These are phyloP conservation scores for Drosophila virilis DNA, from an alignment of 1,140 invertebrate species.

Conservation along the genomic window DNA sequence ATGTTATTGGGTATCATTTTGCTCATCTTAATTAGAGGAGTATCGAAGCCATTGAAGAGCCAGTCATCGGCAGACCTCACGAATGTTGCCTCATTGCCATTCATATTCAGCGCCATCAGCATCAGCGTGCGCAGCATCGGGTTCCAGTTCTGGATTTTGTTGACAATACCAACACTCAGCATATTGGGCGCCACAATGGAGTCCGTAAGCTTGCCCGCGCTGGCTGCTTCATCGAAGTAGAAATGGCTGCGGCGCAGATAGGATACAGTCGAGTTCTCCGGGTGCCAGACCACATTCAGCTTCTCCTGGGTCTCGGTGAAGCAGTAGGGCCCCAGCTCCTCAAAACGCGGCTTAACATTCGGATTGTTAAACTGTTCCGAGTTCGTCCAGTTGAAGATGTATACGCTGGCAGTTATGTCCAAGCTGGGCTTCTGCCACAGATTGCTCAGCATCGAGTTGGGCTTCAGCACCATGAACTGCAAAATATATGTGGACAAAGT, in stretches of 20 bases:
- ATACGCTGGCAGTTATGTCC: constrained; percentile 89
- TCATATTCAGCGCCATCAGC: constrained; percentile 85
- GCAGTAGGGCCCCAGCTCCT: constrained; percentile 90
- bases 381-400: constrained; percentile 94
- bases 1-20: constrained; percentile 85
- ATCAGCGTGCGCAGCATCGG: constrained; percentile 86
- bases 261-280: constrained; percentile 91
- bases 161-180: constrained; percentile 86
- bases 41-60: constrained; percentile 91
- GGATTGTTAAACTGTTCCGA: constrained; percentile 85
- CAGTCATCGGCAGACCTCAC: constrained; percentile 88
- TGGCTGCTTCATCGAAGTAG: constrained; percentile 87
- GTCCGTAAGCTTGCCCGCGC: constrained; percentile 90
- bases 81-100: constrained; percentile 86
- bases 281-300: constrained; percentile 88
- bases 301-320: constrained; percentile 88
- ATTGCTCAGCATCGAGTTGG: constrained; percentile 86
- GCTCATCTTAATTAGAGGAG: constrained; percentile 88
- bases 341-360: constrained; percentile 87
- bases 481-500: neutral
- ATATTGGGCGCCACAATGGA: constrained; percentile 91
- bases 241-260: constrained; percentile 91
- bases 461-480: constrained; percentile 65
- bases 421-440: constrained; percentile 90
- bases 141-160: constrained; percentile 78